A percentile compares a stretch with the other conserved stretches of the same genome.
phyloP scores from a whole-genome alignment of 2,888 invertebrate genomes.

The Dicycla oo region DNA sequence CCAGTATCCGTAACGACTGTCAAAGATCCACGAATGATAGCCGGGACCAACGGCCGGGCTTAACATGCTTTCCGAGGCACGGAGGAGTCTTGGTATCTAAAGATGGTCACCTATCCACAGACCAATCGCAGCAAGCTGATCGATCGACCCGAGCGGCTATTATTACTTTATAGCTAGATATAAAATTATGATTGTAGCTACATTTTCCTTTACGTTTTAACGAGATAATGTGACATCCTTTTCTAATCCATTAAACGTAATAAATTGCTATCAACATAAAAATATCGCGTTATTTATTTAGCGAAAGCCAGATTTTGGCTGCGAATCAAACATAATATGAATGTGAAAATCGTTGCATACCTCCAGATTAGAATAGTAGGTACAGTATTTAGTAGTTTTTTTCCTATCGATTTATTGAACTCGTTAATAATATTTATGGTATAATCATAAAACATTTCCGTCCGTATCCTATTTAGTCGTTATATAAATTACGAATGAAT shows the following conservation, averaged over 20 bases:
- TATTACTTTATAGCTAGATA: no score
- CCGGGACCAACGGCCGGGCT: no score
- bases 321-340: constrained; percentile 40
- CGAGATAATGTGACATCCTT: constrained; percentile 10
- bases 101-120: no score
- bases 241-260: constrained; percentile 26
- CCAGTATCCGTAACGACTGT: no score
- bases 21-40: no score
- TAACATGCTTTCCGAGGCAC: neutral
- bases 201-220: neutral
- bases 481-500: constrained; percentile 32
- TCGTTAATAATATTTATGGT: constrained; percentile 42
- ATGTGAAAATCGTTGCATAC: constrained; percentile 33
- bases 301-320: constrained; percentile 42
- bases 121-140: no score
- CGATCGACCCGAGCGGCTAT: no score
- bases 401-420: constrained; percentile 44
- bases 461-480: constrained; percentile 16
- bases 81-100: no score
- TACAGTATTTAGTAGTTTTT: constrained; percentile 30
- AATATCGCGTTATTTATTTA: constrained; percentile 34
- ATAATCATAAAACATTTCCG: constrained; percentile 27
- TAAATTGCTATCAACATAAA: constrained; percentile 28
- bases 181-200: neutral
- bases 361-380: constrained; percentile 33